These are phyloP conservation scores for Ostrea denselamellosa DNA, from an alignment of 1,140 invertebrate genomes.

Conservation along the genomic window DNA sequence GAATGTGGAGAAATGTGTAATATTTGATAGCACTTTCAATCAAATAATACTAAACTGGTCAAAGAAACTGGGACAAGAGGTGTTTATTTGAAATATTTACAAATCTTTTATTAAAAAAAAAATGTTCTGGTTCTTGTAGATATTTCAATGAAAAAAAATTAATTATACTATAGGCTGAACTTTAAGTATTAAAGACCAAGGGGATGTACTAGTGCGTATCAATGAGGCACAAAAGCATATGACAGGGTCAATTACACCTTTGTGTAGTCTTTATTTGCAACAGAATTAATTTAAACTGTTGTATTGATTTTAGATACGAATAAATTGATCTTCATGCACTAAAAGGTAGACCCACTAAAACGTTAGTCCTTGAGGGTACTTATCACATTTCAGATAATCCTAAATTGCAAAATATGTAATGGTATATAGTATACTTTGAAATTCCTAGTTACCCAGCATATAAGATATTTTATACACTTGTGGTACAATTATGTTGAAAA, in stretches of 20 bases:
- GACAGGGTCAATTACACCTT: slow-evolving; percentile 15
- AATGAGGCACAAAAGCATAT: not conserved
- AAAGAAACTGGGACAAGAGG: too few relatives aligned
- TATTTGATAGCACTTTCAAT: not conserved
- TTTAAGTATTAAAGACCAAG: not conserved
- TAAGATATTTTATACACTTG: not conserved
- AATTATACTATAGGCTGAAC: not conserved
- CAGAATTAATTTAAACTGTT: slow-evolving; percentile 1
- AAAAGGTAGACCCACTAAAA: slow-evolving; percentile 6
- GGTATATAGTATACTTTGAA: not conserved
- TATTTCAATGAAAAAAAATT: not conserved
- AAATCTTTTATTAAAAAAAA: too few relatives aligned
- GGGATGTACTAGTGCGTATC: not conserved
- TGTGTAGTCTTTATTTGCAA: not conserved
- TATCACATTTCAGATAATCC: not conserved
- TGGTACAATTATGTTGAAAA: not conserved
- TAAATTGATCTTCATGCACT: slow-evolving; percentile 30
- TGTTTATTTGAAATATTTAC: too few relatives aligned
- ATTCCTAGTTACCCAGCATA: not conserved
- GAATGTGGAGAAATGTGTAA: not conserved
- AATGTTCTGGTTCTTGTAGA: too few relatives aligned
- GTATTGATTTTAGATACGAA: slow-evolving; percentile 8
- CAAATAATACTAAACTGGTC: too few relatives aligned
- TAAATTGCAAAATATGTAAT: not conserved
- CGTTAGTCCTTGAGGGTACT: slow-evolving; percentile 9